phyloP scores from a whole-genome alignment of 2,888 invertebrate genomes.

The Plemyria rubiginata region DNA sequence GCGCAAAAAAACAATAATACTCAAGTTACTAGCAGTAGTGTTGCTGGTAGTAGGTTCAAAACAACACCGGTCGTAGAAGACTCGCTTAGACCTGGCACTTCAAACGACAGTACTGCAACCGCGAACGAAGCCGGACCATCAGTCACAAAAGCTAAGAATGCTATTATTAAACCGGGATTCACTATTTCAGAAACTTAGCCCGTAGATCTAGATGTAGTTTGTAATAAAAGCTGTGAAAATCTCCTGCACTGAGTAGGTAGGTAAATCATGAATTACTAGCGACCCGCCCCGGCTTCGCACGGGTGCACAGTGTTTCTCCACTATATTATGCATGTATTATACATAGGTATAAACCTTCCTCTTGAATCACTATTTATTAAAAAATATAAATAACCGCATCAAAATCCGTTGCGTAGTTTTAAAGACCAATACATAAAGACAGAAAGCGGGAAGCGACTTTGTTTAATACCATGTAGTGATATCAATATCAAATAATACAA shows the following conservation, averaged over 20 bases:
- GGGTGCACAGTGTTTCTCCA: no score
- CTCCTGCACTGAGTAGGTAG: slow-evolving; percentile 11
- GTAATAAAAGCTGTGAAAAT: slow-evolving; percentile 27
- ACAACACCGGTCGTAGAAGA: slow-evolving; percentile 75
- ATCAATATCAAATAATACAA: no score
- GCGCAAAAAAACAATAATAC: slow-evolving; percentile 64
- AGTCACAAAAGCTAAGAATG: slow-evolving; percentile 69
- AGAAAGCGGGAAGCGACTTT: no score
- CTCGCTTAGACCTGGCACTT: slow-evolving; percentile 54
- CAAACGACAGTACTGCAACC: slow-evolving; percentile 56
- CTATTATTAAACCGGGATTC: slow-evolving; percentile 69
- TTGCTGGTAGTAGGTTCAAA: slow-evolving; percentile 70
- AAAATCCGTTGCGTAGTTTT: no score
- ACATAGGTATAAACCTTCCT: no score
- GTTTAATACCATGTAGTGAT: no score
- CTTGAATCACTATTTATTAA: no score
- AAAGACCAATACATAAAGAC: no score
- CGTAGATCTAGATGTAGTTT: slow-evolving; percentile 22
- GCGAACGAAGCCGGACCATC: slow-evolving; percentile 53
- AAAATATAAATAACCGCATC: no score
- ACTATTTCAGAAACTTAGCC: slow-evolving; percentile 58
- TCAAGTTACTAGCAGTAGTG: slow-evolving; percentile 42
- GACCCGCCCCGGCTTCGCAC: no score
- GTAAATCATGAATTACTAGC: slow-evolving; percentile 2
- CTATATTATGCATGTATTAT: no score